Percentiles rank a stretch among this genome's conserved stretches.
These are phyloP conservation scores for Tinea pellionella DNA, from an alignment of 2,888 invertebrate species.

Conservation along the genomic window DNA sequence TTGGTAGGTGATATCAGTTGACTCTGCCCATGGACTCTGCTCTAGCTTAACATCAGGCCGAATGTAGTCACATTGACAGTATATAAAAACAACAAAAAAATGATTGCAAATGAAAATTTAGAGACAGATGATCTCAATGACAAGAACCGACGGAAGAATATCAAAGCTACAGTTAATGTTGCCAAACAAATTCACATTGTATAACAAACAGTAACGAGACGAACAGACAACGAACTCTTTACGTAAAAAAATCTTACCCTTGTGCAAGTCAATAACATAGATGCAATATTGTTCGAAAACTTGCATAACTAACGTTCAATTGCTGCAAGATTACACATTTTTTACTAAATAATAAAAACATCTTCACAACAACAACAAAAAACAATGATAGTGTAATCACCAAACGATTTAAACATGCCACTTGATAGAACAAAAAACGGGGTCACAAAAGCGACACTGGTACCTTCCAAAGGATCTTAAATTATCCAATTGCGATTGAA, in stretches of 20 bases:
- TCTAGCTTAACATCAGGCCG: no score
- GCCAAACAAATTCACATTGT: background rate
- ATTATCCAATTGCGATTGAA: background rate
- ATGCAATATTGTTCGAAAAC: background rate
- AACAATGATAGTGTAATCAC: no score
- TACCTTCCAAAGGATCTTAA: background rate
- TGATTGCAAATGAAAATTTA: background rate
- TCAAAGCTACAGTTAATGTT: background rate
- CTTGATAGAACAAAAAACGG: no score
- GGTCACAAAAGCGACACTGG: background rate
- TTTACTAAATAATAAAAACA: background rate
- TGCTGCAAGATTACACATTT: background rate
- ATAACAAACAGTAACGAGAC: background rate
- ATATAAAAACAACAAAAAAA: no score
- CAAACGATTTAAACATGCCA: no score
- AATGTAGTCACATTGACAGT: no score
- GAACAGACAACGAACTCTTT: background rate
- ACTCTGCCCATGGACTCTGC: no score
- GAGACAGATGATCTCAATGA: background rate
- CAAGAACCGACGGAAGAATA: background rate
- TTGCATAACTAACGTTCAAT: background rate
- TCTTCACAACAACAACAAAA: no score
- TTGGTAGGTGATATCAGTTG: no score
- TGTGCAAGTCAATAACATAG: background rate
- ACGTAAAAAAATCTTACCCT: background rate